Evolutionary conservation across 2,113 vertebrate genomes (phyloP).

Genomic region (Bagarius yarrelli): DNA sequence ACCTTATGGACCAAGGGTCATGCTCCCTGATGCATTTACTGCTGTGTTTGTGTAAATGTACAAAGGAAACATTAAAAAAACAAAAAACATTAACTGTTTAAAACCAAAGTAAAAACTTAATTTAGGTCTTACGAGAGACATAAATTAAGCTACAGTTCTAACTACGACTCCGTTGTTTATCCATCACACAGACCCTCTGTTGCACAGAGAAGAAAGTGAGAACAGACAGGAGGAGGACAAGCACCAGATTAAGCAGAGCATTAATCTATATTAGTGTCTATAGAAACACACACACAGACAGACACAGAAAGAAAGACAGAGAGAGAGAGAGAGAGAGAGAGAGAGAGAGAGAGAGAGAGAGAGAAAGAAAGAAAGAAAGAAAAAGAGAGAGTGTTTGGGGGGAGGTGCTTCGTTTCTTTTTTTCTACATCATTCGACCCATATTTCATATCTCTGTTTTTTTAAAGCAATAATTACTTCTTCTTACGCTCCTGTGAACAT

Average conservation of each 20-base stretch:
- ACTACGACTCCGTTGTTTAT: constrained; percentile 33
- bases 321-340: background rate
- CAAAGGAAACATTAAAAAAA: constrained; percentile 10
- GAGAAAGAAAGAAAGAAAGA: background rate
- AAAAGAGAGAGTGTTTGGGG: background rate
- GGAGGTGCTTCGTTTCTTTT: constrained; percentile 2
- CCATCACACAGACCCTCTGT: constrained; percentile 33
- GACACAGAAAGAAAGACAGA: background rate
- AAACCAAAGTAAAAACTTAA: constrained; percentile 33
- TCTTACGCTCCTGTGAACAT: constrained; percentile 58
- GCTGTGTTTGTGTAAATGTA: constrained; percentile 25
- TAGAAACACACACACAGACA: no score
- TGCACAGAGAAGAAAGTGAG: constrained; percentile 28
- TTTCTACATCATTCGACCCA: constrained; percentile 37
- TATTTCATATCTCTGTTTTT: background rate
- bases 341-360: background rate
- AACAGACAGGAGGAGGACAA: constrained; percentile 41
- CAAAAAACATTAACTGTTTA: background rate
- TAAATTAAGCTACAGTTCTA: constrained; percentile 52
- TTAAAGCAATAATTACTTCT: constrained; percentile 44
- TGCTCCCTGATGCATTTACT: constrained; percentile 42
- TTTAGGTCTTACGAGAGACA: constrained; percentile 40
- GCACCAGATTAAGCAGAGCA: constrained; percentile 50
- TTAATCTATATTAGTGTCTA: constrained; percentile 52
- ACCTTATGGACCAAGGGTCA: constrained; percentile 26